Evolutionary conservation across 2,797 vertebrate genomes (phyloP), one percentile per base, ranked within the genome.

Genomic region (Chelidonichthys spinosus): DNA sequence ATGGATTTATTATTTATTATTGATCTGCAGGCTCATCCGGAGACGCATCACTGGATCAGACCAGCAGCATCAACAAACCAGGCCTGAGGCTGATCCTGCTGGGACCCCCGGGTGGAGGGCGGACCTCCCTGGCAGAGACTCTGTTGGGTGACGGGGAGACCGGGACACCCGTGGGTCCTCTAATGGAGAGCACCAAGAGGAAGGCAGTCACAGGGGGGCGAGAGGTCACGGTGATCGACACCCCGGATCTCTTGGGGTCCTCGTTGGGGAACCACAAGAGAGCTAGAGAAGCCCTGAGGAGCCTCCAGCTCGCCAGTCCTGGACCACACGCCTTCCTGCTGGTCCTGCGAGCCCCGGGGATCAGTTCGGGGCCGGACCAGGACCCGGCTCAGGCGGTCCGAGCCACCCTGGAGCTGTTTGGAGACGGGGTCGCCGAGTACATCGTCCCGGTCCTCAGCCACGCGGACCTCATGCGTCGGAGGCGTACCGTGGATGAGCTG

Each of bases 251-350:
- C 49, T 75, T 94, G 25, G 90, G 89, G 2, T 2, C 39, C 0
- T 89, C 85, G 0, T 14, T 93, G 55, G 82, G 18, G 17, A 70
- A 63, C 44, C n/a, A 6, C 7, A 66, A 37, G 5, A 90, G 82
- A 78, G 91, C 90, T 6, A 65, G n/a, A 50, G 91, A 94, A 80
- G 89, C 90, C 69, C 79, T 94, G 6, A 88, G 87, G 85, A 90
- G 92, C 78, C 79, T 95, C 14, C 92, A 92, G 81, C 87, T 93
- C 0, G 17, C 79, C 37, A 61, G 75, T 50, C 93, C 94, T 13
- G 93, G 93, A 52, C 93, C 94, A 1, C 88, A 94, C 6, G 92
- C 89, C 66, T 74, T 94, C 61, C 65, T 94, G 15, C 69, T 94
- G 55, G 89, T 92, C 60, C 63, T 91, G 33, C 76, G 1, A 46